Conservation (phyloP, 1,140 invertebrate genomes). For the Procambarus clarkii region DNA sequence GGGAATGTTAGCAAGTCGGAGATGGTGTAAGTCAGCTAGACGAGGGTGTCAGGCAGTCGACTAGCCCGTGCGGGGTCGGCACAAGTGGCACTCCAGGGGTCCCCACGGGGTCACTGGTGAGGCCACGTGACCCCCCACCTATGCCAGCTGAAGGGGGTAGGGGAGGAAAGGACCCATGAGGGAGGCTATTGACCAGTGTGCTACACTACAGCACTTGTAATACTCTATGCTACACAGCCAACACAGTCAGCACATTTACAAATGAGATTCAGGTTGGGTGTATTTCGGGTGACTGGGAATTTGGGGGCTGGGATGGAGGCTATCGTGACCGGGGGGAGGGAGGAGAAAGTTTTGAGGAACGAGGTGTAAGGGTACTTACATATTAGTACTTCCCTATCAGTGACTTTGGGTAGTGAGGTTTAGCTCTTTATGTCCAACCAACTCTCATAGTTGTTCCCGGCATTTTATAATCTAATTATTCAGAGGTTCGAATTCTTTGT, state of each 20-base stretch:
- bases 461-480: no score
- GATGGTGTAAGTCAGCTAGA: neutral
- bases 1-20: no score
- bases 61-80: conserved; percentile 1
- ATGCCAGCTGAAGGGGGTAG: neutral
- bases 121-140: neutral
- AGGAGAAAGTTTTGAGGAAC: no score
- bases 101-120: neutral
- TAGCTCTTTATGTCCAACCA: no score
- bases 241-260: conserved; percentile 29
- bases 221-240: conserved; percentile 27
- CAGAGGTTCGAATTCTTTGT: no score
- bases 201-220: conserved; percentile 8
- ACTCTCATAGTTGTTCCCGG: no score
- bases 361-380: no score
- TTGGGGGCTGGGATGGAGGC: no score
- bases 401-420: no score
- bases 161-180: neutral
- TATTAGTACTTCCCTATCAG: no score
- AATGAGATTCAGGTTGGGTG: conserved; percentile 16
- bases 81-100: neutral
- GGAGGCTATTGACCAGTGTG: conserved; percentile 5
- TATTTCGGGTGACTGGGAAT: neutral
- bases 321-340: neutral
- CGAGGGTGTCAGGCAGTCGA: no score